These are phyloP conservation scores for Malurus melanocephalus DNA, from an alignment of 2,113 vertebrate species.

Conservation along the genomic window DNA sequence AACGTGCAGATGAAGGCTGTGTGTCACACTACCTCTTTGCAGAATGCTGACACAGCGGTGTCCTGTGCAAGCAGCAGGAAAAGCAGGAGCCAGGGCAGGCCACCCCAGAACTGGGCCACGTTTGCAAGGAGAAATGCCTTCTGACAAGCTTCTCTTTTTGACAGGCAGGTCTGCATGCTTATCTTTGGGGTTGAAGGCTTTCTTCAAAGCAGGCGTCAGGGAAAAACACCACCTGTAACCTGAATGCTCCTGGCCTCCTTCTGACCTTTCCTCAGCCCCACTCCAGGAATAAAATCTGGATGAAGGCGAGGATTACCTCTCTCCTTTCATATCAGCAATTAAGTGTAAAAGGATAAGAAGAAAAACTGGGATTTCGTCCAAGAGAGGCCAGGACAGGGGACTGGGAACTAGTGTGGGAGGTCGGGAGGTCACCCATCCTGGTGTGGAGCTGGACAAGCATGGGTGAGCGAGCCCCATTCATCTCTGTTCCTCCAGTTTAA, in stretches of 20 bases:
- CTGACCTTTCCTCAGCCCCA: background rate
- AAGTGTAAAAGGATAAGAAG: background rate
- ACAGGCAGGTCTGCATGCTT: rapidly evolving
- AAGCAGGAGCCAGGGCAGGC: background rate
- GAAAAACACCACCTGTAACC: conserved; percentile 8
- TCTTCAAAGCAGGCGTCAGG: background rate
- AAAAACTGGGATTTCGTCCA: background rate
- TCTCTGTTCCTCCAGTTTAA: conserved; percentile 4
- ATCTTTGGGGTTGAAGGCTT: background rate
- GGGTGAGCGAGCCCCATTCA: background rate
- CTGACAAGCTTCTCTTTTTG: rapidly evolving
- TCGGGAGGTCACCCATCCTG: background rate
- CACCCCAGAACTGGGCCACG: background rate
- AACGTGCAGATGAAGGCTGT: background rate
- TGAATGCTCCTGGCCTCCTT: background rate
- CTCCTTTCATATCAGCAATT: background rate
- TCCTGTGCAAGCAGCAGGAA: background rate
- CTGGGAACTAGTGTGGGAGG: rapidly evolving
- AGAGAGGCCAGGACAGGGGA: background rate
- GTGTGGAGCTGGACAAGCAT: background rate
- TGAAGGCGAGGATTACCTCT: background rate
- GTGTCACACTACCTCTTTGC: background rate
- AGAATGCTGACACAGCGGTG: background rate
- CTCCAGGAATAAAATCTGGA: background rate
- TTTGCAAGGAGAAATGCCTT: background rate